Evolutionary conservation across 2,888 invertebrate species (phyloP).

Genomic region (Norana najaformis): DNA sequence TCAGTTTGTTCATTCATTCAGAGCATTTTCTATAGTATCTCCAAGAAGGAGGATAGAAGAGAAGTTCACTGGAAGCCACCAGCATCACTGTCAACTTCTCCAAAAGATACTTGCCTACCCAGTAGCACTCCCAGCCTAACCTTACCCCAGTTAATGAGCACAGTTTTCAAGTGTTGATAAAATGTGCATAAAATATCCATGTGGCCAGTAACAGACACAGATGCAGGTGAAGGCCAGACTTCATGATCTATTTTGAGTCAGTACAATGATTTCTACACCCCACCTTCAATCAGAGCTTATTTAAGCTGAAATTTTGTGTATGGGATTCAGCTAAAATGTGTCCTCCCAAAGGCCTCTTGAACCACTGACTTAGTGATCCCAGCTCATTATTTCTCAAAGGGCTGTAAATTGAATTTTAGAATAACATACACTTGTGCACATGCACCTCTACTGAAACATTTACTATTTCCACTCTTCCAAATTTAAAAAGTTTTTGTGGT

Average conservation of each 20-base stretch:
- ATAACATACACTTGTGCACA: not conserved
- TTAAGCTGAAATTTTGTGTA: not conserved
- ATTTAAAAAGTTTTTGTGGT: not conserved
- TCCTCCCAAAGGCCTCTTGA: not conserved
- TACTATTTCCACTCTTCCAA: not conserved
- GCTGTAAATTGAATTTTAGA: not conserved
- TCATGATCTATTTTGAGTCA: not conserved
- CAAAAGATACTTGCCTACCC: too few species aligned
- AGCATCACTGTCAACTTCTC: slow-evolving; percentile 71
- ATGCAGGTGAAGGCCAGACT: not conserved
- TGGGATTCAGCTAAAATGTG: too few species aligned
- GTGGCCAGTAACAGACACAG: too few species aligned
- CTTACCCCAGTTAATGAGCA: not conserved
- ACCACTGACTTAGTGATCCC: not conserved
- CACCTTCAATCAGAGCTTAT: not conserved
- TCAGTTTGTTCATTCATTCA: not conserved
- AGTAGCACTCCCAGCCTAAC: not conserved
- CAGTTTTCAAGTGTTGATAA: not conserved
- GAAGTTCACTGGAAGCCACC: slow-evolving; percentile 72
- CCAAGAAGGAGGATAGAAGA: slow-evolving; percentile 71
- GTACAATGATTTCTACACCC: not conserved
- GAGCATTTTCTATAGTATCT: not conserved
- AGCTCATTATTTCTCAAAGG: not conserved
- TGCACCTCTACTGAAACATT: not conserved
- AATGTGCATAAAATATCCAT: not conserved